phyloP scores from a whole-genome alignment of 2,888 invertebrate genomes.

The Anoplius nigerrimus region DNA sequence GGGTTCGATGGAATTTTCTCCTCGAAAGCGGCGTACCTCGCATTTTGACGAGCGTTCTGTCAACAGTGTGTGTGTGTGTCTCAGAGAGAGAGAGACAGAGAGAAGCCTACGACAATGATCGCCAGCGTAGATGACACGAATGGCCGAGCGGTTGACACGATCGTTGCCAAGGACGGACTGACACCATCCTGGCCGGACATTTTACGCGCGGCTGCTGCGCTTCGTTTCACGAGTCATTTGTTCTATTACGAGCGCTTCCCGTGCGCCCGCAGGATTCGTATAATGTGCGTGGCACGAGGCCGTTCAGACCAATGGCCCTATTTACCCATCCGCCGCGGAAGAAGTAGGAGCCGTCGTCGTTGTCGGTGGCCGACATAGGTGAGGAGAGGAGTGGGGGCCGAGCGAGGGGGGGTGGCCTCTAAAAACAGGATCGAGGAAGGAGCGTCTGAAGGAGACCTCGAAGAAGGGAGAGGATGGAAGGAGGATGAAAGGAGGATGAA shows the following conservation, averaged over 20 bases:
- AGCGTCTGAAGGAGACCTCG: slow-evolving; percentile 1
- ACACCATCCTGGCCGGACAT: too few relatives aligned
- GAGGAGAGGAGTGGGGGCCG: slow-evolving; percentile 21
- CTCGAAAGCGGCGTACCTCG: too few relatives aligned
- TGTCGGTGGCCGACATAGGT: slow-evolving; percentile 15
- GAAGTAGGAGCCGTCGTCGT: slow-evolving; percentile 27
- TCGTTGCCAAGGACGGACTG: too few relatives aligned
- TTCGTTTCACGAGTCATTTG: slow-evolving; percentile 67
- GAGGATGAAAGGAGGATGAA: slow-evolving; percentile 8
- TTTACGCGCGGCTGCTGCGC: slow-evolving; percentile 18
- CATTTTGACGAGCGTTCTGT: too few relatives aligned
- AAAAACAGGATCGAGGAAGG: too few relatives aligned
- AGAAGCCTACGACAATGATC: too few relatives aligned
- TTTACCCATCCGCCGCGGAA: slow-evolving; percentile 51
- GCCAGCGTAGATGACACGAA: neutral
- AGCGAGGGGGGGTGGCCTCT: neutral
- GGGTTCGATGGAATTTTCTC: too few relatives aligned
- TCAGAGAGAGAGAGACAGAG: too few relatives aligned
- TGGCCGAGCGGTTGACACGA: neutral
- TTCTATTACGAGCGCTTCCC: slow-evolving; percentile 46
- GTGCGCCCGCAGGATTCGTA: slow-evolving; percentile 52
- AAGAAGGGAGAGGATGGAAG: slow-evolving; percentile 24
- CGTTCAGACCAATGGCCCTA: slow-evolving; percentile 63
- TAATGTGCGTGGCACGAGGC: slow-evolving; percentile 50
- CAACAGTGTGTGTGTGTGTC: too few relatives aligned